Conservation (phyloP, 2,888 invertebrate genomes). For the Notodromas monacha region DNA sequence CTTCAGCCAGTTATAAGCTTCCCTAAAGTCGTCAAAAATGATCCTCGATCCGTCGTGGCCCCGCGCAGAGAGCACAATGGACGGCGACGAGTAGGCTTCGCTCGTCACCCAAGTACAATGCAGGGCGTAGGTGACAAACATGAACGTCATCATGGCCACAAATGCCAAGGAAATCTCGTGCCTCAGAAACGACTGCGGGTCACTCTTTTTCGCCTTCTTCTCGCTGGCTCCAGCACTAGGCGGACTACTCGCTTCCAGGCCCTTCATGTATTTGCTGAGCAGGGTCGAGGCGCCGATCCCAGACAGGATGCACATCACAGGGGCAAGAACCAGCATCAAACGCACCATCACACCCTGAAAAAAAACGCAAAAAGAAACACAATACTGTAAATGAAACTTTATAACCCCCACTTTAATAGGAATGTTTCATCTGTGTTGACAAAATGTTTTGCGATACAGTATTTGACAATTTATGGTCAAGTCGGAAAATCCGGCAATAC, state of each 20-base stretch:
- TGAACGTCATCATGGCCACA: slow-evolving; percentile 38
- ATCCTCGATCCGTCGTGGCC: slow-evolving; percentile 52
- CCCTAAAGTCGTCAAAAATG: slow-evolving; percentile 95
- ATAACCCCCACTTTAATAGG: no score
- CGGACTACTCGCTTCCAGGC: slow-evolving; percentile 27
- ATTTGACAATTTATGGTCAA: no score
- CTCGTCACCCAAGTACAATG: slow-evolving; percentile 98
- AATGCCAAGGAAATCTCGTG: slow-evolving; percentile 63
- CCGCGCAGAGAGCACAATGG: slow-evolving; percentile 38
- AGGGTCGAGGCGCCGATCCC: slow-evolving; percentile 70
- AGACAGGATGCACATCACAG: slow-evolving; percentile 88
- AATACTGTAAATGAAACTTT: no score
- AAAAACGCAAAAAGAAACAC: no score
- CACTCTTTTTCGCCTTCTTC: slow-evolving; percentile 13
- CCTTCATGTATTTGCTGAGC: slow-evolving; percentile 52
- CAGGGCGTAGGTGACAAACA: slow-evolving; percentile 40
- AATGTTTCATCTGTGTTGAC: no score
- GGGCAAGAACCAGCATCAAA: slow-evolving; percentile 82
- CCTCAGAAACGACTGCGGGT: slow-evolving; percentile 33
- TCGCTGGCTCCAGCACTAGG: slow-evolving; percentile 6
- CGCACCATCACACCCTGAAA: slow-evolving; percentile 88
- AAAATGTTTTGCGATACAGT: no score
- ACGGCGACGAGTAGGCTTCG: slow-evolving; percentile 90
- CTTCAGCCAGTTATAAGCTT: slow-evolving; percentile 88
- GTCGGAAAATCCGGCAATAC: no score